Percentiles rank a stretch among this genome's conserved stretches.
These are phyloP conservation scores for Oncopodura yosiiana DNA, from an alignment of 1,140 invertebrate species.

Conservation along the genomic window DNA sequence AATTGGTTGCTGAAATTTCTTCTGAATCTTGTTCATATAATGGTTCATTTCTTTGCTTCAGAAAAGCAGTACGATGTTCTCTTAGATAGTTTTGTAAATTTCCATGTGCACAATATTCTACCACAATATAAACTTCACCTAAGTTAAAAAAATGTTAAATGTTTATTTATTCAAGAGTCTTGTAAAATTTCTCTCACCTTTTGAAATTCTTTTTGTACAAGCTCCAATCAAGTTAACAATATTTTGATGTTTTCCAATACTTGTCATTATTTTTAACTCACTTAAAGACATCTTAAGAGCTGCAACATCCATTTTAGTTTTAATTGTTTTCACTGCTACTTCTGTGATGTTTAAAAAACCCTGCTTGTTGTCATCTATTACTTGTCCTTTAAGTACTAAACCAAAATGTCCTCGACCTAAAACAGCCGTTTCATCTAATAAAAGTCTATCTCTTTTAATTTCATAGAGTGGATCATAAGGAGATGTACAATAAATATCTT, in stretches of 20 bases:
- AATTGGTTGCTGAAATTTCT: too few species aligned
- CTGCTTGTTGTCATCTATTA: slow-evolving; percentile 11
- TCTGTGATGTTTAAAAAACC: too few species aligned
- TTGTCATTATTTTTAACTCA: slow-evolving; percentile 15
- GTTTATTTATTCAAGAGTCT: too few species aligned
- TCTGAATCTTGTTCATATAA: slow-evolving; percentile 3
- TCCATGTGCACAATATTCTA: slow-evolving; percentile 9
- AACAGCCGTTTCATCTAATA: slow-evolving; percentile 19
- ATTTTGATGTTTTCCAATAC: slow-evolving; percentile 12
- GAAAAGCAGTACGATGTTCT: slow-evolving; percentile 38
- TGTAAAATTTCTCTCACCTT: slow-evolving; percentile 2
- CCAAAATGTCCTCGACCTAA: slow-evolving; percentile 20
- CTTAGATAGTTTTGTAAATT: slow-evolving; percentile 42
- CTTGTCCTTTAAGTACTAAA: slow-evolving; percentile 13
- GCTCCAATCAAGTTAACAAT: slow-evolving; percentile 13
- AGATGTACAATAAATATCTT: not conserved
- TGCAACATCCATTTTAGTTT: slow-evolving; percentile 6
- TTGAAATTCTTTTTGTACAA: slow-evolving; percentile 11
- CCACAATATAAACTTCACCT: slow-evolving; percentile 13
- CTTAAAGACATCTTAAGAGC: slow-evolving; percentile 7
- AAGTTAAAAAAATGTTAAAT: not conserved
- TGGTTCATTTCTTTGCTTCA: slow-evolving; percentile 36
- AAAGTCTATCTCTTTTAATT: slow-evolving; percentile 12
- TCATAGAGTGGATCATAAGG: slow-evolving; percentile 4
- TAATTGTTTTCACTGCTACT: slow-evolving; percentile 13